Evolutionary conservation across 2,797 vertebrate species (phyloP).

Genomic region (Phalanger gymnotis): DNA sequence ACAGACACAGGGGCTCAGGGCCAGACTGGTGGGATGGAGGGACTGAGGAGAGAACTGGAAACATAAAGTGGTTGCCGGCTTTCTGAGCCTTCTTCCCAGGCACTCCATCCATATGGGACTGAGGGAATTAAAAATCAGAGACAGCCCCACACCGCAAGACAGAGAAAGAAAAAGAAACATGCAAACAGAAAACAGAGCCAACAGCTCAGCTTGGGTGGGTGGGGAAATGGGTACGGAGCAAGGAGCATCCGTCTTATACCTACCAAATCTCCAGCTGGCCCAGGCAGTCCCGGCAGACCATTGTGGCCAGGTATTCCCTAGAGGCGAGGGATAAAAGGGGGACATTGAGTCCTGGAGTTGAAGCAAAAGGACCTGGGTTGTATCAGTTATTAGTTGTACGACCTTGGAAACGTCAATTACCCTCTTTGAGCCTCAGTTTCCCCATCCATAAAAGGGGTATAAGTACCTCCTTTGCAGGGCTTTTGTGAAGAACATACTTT

Average conservation of each 20-base stretch:
- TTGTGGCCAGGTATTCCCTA: conserved; percentile 97
- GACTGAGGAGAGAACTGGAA: neutral
- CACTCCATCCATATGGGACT: neutral
- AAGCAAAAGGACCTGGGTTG: neutral
- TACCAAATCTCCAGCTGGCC: conserved; percentile 91
- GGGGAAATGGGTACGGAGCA: neutral
- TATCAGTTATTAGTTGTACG: neutral
- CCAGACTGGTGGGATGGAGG: neutral
- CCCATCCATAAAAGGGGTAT: neutral
- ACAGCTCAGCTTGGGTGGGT: neutral
- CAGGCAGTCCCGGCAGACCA: conserved; percentile 93
- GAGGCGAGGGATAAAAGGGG: conserved; percentile 84
- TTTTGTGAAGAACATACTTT: neutral
- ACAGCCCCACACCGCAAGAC: neutral
- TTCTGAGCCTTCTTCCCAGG: neutral
- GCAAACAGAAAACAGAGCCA: neutral
- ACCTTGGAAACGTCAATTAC: neutral
- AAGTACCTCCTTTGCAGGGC: neutral
- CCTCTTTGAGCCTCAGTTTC: neutral
- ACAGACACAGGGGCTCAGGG: neutral
- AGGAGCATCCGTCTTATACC: conserved; percentile 79
- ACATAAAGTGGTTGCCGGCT: neutral
- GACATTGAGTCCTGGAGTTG: neutral
- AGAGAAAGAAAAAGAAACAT: neutral
- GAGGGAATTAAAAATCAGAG: neutral